Evolutionary conservation across 1,140 invertebrate genomes (phyloP), one percentile per base, ranked within the genome.

Genomic region (Gonatopus flavifemur): DNA sequence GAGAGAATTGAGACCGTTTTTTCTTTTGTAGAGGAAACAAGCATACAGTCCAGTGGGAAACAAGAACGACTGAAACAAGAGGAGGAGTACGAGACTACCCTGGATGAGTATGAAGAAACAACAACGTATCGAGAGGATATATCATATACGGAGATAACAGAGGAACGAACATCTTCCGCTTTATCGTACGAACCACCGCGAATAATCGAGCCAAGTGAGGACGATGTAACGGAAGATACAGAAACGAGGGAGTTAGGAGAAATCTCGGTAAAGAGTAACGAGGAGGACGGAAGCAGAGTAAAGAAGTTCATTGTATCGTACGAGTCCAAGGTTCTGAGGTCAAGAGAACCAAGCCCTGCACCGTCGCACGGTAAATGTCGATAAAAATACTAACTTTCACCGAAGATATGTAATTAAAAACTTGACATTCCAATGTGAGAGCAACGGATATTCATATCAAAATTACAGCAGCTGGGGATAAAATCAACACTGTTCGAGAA

Each of bases 251-350:
- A 77, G 45, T 45, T 77, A 20, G 59, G 59, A n/a, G 56, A 31
- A 35, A 63, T 77, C 30, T 76, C 69, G 1, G 55, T 77, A 3
- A 70, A 71, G 49, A 74, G 72, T 41, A 53, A 59, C 0, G 57
- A 62, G 2, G 72, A 76, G 10, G 72, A 74, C 10, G 62, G 62
- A 7, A 65, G 57, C 45, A 62, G 66, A 20, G 73, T 78, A 16
- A 78, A 78, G 41, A 78, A 77, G 21, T 77, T 71, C 15, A 66
- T 78, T 18, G 70, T 73, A 4, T 74, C 76, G 4, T 77, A 78
- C 31, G 75, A 78, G 43, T 70, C 72, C 0, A 73, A 74, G 20
- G 63, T 78, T 13, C 37, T 67, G 10, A 61, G 62, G 28, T 70
- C 71, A 3, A 59, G 66, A 18, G 59, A 61, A 9, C 53, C 67